These are phyloP conservation scores for Okapia johnstoni DNA, from an alignment of 2,113 vertebrate species.

Conservation along the genomic window DNA sequence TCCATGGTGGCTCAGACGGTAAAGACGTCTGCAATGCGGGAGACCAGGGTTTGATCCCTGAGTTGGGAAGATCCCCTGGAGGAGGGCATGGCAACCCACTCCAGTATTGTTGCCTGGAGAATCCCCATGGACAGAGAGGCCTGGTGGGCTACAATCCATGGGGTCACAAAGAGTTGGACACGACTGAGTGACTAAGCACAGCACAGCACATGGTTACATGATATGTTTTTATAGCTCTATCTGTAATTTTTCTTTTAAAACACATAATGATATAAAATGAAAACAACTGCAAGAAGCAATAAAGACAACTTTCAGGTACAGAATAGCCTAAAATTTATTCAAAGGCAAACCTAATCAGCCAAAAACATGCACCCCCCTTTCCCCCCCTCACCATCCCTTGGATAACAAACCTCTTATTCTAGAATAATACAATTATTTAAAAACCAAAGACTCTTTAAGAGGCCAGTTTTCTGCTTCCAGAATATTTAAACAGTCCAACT, in stretches of 20 bases:
- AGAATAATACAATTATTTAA: not conserved
- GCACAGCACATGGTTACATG: not conserved
- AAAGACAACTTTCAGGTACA: not conserved
- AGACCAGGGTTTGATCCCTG: not conserved
- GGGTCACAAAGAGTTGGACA: not conserved
- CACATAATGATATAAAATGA: not conserved
- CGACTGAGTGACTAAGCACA: not conserved
- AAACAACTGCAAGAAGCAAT: not conserved
- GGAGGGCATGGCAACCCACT: not conserved
- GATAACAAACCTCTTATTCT: not conserved
- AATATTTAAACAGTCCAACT: not conserved
- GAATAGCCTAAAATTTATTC: not conserved
- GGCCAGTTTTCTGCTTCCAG: not conserved
- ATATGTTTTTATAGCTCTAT: not conserved
- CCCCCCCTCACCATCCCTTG: accelerated
- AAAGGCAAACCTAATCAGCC: constrained; percentile 40
- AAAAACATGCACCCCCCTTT: not conserved
- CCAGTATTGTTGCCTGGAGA: not conserved
- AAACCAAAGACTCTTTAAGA: constrained; percentile 4
- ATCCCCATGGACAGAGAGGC: not conserved
- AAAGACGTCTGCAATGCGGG: not conserved
- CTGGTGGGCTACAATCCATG: not conserved
- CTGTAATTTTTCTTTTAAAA: not conserved
- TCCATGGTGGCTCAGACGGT: not conserved
- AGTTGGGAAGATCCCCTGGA: not conserved